phyloP scores from a whole-genome alignment of 2,888 invertebrate genomes.

The Zelleria hepariella region DNA sequence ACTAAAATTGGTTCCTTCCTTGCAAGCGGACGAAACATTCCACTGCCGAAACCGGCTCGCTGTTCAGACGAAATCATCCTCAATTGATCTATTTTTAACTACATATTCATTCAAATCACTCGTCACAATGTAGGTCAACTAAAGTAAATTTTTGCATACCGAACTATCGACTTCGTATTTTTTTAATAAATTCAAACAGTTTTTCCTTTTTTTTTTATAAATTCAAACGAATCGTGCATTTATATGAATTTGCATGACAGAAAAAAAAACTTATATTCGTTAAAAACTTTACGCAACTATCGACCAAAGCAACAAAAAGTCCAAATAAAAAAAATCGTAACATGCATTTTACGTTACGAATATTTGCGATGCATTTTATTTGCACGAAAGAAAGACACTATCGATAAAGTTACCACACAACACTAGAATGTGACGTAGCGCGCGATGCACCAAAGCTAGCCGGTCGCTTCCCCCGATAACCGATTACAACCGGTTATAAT shows the following conservation, averaged over 20 bases:
- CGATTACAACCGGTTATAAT: conserved; percentile 57
- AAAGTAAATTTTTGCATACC: neutral
- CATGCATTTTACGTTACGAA: no score
- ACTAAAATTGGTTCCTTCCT: neutral
- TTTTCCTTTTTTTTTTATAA: no score
- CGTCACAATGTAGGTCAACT: neutral
- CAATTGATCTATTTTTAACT: neutral
- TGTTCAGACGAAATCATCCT: neutral
- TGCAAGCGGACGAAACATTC: neutral
- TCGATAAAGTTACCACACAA: conserved; percentile 18
- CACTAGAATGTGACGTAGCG: conserved; percentile 37
- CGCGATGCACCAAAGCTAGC: conserved; percentile 54
- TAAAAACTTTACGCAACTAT: no score
- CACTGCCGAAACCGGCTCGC: neutral
- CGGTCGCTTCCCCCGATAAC: conserved; percentile 57
- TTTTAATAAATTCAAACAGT: no score
- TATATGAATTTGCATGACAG: no score
- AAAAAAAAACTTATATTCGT: no score
- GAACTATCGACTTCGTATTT: no score
- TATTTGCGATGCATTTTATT: no score
- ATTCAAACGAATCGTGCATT: no score
- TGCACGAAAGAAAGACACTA: no score
- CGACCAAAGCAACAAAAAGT: no score
- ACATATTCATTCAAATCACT: neutral
- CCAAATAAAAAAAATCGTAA: no score